Evolutionary conservation across 2,113 vertebrate genomes (phyloP), one percentile per base, ranked within the genome.

Genomic region (Cairina moschata): DNA sequence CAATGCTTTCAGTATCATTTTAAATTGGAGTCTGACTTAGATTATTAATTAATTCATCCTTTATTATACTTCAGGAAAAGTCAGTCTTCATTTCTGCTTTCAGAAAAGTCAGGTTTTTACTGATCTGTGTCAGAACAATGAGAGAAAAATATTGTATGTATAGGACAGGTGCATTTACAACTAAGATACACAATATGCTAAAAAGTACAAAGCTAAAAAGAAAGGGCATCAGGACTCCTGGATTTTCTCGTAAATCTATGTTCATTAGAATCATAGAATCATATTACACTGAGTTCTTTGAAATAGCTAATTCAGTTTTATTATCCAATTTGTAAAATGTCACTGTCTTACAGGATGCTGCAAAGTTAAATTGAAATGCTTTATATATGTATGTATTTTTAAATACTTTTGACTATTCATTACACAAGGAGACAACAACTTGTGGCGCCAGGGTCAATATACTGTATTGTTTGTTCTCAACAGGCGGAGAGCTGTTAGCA

Each of bases 401-500:
- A 36, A 68, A 42, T 12, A 0, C 18, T 36, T 69, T 26, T 86
- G 32, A 34, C 22, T 16, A 13, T 48, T 23, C 28, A 26, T 84
- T 42, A 66, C 17, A 69, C 7, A 23, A 1, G 40, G 34, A 87
- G 26, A 29, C 26, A 71, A 79, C 78, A 26, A 8, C 20, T 48
- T 14, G 3, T 0, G 1, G 56, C 74, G 17, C 14, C 23, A 50
- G 31, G 16, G 13, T 44, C 60, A 32, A 22, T 16, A 7, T 4
- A 40, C 62, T 1, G 7, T 13, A 1, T 4, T 74, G 40, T 79
- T 80, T 94, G 29, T 66, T 31, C 40, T 63, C 83, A 34, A 86
- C 96, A 99, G 99, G 95, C 96, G 98, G 91, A 98, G 98, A 97
- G 97, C 98, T 13, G 97, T 98, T 44, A 99, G 97, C 94, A 99